phyloP scores from a whole-genome alignment of 2,888 invertebrate genomes.

The Sclerodermus sp. region DNA sequence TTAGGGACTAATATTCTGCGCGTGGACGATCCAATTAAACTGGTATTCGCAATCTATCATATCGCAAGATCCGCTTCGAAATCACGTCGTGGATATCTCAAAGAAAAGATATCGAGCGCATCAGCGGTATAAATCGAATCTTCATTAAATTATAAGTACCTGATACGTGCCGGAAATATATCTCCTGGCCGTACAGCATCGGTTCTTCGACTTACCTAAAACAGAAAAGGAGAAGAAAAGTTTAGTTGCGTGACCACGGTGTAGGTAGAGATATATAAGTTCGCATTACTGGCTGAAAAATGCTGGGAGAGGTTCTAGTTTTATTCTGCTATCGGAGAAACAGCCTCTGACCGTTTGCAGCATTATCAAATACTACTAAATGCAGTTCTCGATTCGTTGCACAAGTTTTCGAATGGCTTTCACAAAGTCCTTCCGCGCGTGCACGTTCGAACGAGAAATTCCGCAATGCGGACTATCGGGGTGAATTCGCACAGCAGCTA shows the following conservation, averaged over 20 bases:
- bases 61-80: too few relatives aligned
- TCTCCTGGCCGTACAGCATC: neutral
- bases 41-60: too few relatives aligned
- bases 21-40: too few relatives aligned
- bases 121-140: too few relatives aligned
- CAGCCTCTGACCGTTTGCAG: neutral
- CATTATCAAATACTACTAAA: conserved; percentile 8
- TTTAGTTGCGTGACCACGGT: neutral
- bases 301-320: neutral
- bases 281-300: too few relatives aligned
- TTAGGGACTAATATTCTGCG: too few relatives aligned
- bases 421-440: conserved; percentile 29
- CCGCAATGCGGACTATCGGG: conserved; percentile 50
- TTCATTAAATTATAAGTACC: too few relatives aligned
- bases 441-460: conserved; percentile 42
- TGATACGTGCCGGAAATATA: too few relatives aligned
- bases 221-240: conserved; percentile 13
- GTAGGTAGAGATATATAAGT: neutral
- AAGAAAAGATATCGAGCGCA: too few relatives aligned
- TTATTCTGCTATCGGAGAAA: too few relatives aligned
- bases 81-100: too few relatives aligned
- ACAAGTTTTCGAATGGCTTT: conserved; percentile 28
- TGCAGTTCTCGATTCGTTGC: conserved; percentile 15
- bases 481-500: conserved; percentile 38
- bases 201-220: conserved; percentile 25